Evolutionary conservation across 1,140 invertebrate species (phyloP), one percentile per base, ranked within the genome.

Genomic region (Aplysia californica): DNA sequence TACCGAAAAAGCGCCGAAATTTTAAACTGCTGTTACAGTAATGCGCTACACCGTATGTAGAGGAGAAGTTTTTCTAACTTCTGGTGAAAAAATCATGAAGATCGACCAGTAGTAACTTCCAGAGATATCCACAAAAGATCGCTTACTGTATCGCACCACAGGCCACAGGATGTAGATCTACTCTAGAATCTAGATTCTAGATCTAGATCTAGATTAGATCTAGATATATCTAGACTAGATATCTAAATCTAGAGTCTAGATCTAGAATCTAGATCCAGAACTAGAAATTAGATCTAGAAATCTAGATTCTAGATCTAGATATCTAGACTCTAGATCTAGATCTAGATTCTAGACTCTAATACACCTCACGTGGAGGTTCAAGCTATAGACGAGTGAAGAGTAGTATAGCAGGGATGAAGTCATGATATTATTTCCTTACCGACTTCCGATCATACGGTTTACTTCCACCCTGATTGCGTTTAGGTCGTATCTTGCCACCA

Each of bases 361-460:
- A n/a, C n/a, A n/a, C n/a, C n/a, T n/a, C n/a, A n/a, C n/a, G n/a
- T n/a, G n/a, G n/a, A n/a, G n/a, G n/a, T n/a, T n/a, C n/a, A n/a
- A n/a, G n/a, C n/a, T n/a, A n/a, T n/a, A n/a, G n/a, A n/a, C n/a
- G n/a, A n/a, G n/a, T n/a, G n/a, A n/a, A n/a, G n/a, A n/a, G n/a
- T n/a, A n/a, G n/a, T n/a, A n/a, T n/a, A n/a, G n/a, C n/a, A n/a
- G n/a, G n/a, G 29, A 50, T 50, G 10, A 50, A 15, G 44, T 10
- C 26, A 10, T 6, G 18, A 61, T 6, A 10, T 61, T 61, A 61
- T 61, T 61, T 61, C 6, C 69, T 72, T 72, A 72, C 69, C 50
- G 50, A 21, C 3, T 72, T 59, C 23, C 55, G 38, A 2, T 72
- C 69, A 39, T 72, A 72, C 29, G 69, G 69, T 36, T 72, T 72